phyloP scores from a whole-genome alignment of 1,140 invertebrate species.

The Heliothis subflexa region DNA sequence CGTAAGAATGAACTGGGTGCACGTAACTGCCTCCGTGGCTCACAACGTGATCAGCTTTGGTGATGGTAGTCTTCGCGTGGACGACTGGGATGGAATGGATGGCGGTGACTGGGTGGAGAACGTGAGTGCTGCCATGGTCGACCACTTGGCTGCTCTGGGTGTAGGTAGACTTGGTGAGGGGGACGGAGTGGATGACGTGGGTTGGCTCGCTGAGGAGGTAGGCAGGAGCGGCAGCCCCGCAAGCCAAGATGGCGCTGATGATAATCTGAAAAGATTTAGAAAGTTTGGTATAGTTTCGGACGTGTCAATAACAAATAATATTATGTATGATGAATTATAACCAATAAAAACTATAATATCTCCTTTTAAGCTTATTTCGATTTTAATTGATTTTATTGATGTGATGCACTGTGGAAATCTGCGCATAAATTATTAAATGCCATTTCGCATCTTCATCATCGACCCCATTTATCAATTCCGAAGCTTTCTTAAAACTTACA shows the following conservation, averaged over 20 bases:
- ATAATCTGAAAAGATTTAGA: slow-evolving; percentile 70
- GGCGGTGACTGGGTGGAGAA: slow-evolving; percentile 33
- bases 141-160: slow-evolving; percentile 64
- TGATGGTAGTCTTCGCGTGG: slow-evolving; percentile 68
- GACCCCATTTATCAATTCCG: not conserved
- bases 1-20: slow-evolving; percentile 51
- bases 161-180: slow-evolving; percentile 58
- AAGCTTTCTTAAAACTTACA: slow-evolving; percentile 54
- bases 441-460: not conserved
- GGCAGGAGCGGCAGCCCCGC: slow-evolving; percentile 75
- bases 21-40: slow-evolving; percentile 70
- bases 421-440: not conserved
- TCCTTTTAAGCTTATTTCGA: no score
- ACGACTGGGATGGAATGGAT: slow-evolving; percentile 55
- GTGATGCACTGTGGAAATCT: no score
- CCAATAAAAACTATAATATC: no score
- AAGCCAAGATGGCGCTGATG: slow-evolving; percentile 80
- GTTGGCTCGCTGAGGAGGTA: slow-evolving; percentile 63
- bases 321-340: no score
- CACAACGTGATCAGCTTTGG: slow-evolving; percentile 71
- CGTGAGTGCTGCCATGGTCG: slow-evolving; percentile 60
- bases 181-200: slow-evolving; percentile 43
- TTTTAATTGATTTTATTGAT: no score
- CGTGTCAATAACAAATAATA: no score
- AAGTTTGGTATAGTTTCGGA: not conserved